Evolutionary conservation across 2,797 vertebrate species (phyloP).

Genomic region (Antrozous pallidus): DNA sequence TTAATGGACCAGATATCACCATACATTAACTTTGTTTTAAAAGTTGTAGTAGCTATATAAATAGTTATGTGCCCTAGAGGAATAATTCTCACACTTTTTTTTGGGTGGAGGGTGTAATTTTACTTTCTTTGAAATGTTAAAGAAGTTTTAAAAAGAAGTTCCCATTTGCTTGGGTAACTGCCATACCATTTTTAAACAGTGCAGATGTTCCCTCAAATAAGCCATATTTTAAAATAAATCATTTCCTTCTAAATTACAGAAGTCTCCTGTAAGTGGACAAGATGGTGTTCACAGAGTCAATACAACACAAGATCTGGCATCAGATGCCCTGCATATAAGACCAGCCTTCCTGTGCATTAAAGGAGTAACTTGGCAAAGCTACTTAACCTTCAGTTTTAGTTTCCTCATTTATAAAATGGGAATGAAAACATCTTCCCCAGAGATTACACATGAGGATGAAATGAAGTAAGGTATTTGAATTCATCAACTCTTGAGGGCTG

Average conservation of each 20-base stretch:
- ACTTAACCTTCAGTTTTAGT: neutral
- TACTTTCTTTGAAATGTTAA: slow-evolving; percentile 20
- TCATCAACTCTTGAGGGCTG: neutral
- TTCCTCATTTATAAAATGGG: neutral
- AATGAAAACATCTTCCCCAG: neutral
- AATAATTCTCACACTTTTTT: neutral
- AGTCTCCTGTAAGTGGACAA: neutral
- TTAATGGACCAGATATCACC: slow-evolving; percentile 14
- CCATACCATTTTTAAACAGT: neutral
- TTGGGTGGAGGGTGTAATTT: neutral
- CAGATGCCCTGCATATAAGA: neutral
- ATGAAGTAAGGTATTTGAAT: neutral
- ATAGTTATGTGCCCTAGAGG: neutral
- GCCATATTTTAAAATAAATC: neutral
- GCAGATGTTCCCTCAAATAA: neutral
- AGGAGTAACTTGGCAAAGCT: neutral
- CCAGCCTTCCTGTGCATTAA: neutral
- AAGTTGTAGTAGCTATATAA: slow-evolving; percentile 1
- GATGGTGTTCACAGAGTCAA: neutral
- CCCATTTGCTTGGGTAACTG: neutral
- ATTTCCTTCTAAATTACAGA: neutral
- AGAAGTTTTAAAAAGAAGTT: neutral
- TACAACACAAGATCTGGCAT: neutral
- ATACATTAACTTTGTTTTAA: slow-evolving; percentile 34
- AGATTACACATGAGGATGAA: neutral